Conservation (phyloP, 2,797 vertebrate genomes). For the Esox masquinongy region DNA sequence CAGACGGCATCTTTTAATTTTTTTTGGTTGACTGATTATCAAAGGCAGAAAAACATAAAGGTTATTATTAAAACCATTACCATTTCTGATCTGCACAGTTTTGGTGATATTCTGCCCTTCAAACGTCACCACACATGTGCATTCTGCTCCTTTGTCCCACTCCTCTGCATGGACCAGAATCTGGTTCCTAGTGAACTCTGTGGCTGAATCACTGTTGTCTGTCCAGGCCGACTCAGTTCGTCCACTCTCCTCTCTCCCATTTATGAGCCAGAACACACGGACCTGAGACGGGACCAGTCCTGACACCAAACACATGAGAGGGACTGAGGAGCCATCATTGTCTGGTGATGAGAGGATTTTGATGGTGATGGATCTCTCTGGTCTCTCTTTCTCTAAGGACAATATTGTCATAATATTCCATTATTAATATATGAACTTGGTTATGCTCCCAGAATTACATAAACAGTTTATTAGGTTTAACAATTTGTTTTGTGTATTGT, state of each 20-base stretch:
- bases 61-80: conserved; percentile 1
- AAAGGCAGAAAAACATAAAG: too few species aligned
- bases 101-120: background rate
- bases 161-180: conserved; percentile 16
- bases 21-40: too few species aligned
- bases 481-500: too few species aligned
- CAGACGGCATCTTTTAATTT: too few species aligned
- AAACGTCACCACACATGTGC: conserved; percentile 18
- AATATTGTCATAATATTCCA: background rate
- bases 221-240: conserved; percentile 28
- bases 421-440: background rate
- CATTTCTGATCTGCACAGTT: background rate
- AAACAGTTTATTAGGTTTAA: too few species aligned
- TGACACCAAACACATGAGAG: conserved; percentile 29
- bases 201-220: conserved; percentile 1
- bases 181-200: conserved; percentile 20
- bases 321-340: background rate
- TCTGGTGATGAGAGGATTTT: background rate
- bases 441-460: background rate
- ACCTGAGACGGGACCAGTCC: conserved; percentile 22
- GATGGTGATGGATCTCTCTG: conserved; percentile 6
- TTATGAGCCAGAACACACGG: conserved; percentile 29
- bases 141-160: background rate
- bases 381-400: conserved; percentile 10
- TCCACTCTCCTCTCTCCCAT: conserved; percentile 2